Evolutionary conservation across 2,113 vertebrate species (phyloP), one percentile per base, ranked within the genome.

Genomic region (Pipra filicauda): DNA sequence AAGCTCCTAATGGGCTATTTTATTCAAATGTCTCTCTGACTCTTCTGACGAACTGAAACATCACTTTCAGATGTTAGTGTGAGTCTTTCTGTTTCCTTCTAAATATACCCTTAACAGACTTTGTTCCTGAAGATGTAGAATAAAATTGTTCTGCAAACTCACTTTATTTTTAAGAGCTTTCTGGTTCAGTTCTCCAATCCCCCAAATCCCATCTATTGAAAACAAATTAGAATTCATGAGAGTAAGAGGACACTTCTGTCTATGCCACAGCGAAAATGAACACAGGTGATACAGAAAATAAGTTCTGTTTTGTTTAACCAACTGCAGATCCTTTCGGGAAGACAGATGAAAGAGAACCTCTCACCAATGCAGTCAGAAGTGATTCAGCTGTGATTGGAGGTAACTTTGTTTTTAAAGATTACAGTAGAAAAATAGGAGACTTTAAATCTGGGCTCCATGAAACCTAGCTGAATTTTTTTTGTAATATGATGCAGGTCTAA

Each of bases 381-480:
- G 99, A 99, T 94, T 98, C 99, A 30, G 99, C 99, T 43, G 86
- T 98, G 86, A 98, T 98, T 93, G 98, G 98, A 98, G 98, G 98
- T 98, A 98, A 97, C 41, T 57, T 51, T 46, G 59, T 74, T 95
- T 94, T 69, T 48, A 57, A 93, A 79, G 37, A 75, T 66, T 51
- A 37, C 57, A 94, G 73, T 3, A 12, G 31, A 79, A 75, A 89
- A 88, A 85, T 46, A 30, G 28, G 11, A 7, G 71, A 43, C 27
- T 82, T 89, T 55, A 59, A 71, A 84, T 55, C 13, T 64, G 17
- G 9, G 20, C 2, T 28, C 5, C 22, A 22, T 72, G n/a, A 84
- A 82, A 77, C 35, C 9, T 18, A 72, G 4, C 71, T 73, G 16
- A 27, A 62, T 35, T 1, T 2, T 44, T 75, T 77, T 39, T 51